Base-by-base conservation (phyloP, 2,888 invertebrate species). In the Melanargia galathea region DNA sequence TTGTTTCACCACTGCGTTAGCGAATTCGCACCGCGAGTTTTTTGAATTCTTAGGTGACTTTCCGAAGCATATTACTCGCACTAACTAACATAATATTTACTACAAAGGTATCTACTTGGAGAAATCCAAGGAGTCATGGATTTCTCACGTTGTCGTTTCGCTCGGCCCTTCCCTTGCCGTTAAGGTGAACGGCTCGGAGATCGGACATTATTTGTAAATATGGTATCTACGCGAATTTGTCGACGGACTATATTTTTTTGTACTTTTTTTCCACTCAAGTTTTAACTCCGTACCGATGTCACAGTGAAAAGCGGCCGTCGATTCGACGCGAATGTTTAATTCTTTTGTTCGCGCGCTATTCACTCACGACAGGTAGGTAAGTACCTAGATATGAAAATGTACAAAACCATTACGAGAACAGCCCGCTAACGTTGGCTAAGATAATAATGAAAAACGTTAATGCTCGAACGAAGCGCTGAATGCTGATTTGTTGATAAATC, bases 251-350 rank as follows among this genome's bases (percentile, higher is more conserved):
- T 45, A 20, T 45, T 46, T 46, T 20, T 22, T 11, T 46, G 10
- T 46, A 3, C 8, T 22, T 49, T 45, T 65, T 63, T 60, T 60
- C 48, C 62, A 54, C 59, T 22, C 10, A 73, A 75, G 69, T 72
- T 76, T 73, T 67, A 66, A 75, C 70, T 74, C 74, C 71, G 69
- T 76, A 76, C 78, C 77, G 77, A 81, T 79, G 80, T 80, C 79
- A 77, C 79, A 75, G 82, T 79, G 81, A 83, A 85, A 84, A 82
- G 77, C 79, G 76, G 78, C 77, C 75, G 75, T 77, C 81, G 74
- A 86, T 87, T 89, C 82, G 87, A 79, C 82, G 79, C 84, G 84
- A 86, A 79, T 83, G 85, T 88, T 85, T 81, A 79, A 72, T 83
- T 87, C 88, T 87, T 87, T 90, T 90, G 88, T 90, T 83, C 75